Evolutionary conservation across 2,888 invertebrate species (phyloP).

Genomic region (Chymomyza amoena): DNA sequence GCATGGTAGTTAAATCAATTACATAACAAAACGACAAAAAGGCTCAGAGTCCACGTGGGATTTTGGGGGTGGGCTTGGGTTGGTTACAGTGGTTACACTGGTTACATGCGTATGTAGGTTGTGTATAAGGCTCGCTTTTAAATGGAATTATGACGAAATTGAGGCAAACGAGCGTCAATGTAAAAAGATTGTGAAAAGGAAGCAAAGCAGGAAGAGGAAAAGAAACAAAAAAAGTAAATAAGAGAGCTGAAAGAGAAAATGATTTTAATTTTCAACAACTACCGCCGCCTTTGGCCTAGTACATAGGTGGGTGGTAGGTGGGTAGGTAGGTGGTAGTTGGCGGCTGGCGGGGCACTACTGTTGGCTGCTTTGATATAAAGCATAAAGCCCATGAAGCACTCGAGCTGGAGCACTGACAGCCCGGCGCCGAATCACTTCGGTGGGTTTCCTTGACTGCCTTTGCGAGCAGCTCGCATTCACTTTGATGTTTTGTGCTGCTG

Average conservation of each 20-base stretch:
- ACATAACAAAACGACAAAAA: slow-evolving; percentile 58
- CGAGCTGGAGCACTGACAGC: not conserved
- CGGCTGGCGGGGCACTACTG: not conserved
- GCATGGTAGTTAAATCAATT: slow-evolving; percentile 63
- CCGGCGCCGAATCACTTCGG: slow-evolving; percentile 30
- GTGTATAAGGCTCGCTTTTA: slow-evolving; percentile 3
- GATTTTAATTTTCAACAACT: slow-evolving; percentile 46
- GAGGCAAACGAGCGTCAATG: not conserved
- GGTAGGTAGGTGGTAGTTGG: slow-evolving; percentile 22
- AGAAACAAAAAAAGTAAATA: not conserved
- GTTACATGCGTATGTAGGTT: slow-evolving; percentile 19
- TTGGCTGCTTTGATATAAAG: not conserved
- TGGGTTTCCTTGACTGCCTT: slow-evolving; percentile 24
- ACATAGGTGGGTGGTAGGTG: slow-evolving; percentile 27
- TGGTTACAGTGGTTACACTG: not conserved
- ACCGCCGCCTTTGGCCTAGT: slow-evolving; percentile 19
- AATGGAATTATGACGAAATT: slow-evolving; percentile 33
- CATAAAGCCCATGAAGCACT: not conserved
- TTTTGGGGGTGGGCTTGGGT: not conserved
- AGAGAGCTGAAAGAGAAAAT: not conserved
- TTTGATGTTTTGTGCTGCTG: slow-evolving; percentile 55
- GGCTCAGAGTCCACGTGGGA: not conserved
- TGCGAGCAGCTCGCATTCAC: slow-evolving; percentile 34
- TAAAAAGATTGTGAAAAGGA: not conserved
- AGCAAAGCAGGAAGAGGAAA: not conserved